These are phyloP conservation scores for Spinus pinus DNA, from an alignment of 2,797 vertebrate genomes.

Conservation along the genomic window DNA sequence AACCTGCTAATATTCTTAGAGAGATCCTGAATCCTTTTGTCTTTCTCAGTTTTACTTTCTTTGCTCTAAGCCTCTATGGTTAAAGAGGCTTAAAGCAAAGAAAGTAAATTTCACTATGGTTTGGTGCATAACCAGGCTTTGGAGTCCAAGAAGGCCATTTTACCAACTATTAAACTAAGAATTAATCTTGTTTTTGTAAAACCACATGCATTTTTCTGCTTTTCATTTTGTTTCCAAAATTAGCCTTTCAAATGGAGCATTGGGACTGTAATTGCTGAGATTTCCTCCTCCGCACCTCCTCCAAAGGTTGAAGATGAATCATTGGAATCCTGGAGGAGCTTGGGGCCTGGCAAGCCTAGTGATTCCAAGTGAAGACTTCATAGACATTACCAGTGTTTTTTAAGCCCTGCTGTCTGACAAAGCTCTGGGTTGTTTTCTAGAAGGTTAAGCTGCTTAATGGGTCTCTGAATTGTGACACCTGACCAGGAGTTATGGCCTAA, in stretches of 20 bases:
- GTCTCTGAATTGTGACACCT: neutral
- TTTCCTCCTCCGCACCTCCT: neutral
- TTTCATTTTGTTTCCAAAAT: neutral
- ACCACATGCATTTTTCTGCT: neutral
- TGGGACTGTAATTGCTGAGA: neutral
- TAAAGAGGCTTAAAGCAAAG: too few relatives aligned
- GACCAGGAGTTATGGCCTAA: neutral
- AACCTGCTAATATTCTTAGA: neutral
- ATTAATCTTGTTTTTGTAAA: neutral
- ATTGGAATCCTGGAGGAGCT: neutral
- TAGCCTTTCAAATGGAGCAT: neutral
- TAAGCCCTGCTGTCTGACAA: neutral
- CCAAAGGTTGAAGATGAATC: neutral
- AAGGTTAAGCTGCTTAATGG: neutral
- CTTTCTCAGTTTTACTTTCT: neutral
- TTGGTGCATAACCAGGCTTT: neutral
- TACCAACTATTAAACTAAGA: neutral
- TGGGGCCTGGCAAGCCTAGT: neutral
- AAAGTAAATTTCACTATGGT: neutral
- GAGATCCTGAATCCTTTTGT: neutral
- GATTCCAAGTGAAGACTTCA: neutral
- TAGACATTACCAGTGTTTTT: neutral
- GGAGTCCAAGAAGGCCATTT: neutral
- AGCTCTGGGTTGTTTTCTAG: neutral
- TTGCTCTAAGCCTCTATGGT: neutral